Percentiles rank a stretch among this genome's conserved stretches.
These are phyloP conservation scores for Chymomyza caudatula DNA, from an alignment of 2,888 invertebrate species.

Conservation along the genomic window DNA sequence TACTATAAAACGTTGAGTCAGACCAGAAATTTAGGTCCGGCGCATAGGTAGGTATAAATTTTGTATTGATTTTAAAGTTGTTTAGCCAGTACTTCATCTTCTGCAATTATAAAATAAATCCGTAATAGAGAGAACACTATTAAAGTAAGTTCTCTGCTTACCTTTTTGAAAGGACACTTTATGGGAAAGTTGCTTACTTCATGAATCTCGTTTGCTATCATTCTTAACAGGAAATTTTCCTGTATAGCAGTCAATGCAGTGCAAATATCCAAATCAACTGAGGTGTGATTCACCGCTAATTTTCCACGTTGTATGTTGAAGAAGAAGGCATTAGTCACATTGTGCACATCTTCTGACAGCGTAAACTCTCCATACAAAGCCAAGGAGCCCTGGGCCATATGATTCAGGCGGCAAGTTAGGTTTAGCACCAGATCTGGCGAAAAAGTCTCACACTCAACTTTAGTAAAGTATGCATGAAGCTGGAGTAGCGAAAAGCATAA, in stretches of 20 bases:
- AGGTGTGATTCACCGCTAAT: background rate
- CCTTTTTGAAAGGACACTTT: conserved; percentile 36
- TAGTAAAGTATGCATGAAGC: background rate
- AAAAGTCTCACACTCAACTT: conserved; percentile 3
- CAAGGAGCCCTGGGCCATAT: background rate
- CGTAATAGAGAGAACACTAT: background rate
- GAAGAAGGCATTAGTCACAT: background rate
- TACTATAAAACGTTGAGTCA: background rate
- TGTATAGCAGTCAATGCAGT: conserved; percentile 1
- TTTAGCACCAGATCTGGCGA: conserved; percentile 1
- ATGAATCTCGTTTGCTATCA: conserved; percentile 24
- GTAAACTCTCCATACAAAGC: background rate
- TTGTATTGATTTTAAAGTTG: conserved; percentile 7
- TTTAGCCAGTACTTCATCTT: background rate
- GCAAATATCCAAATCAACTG: conserved; percentile 12
- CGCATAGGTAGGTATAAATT: conserved; percentile 28
- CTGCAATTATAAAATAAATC: background rate
- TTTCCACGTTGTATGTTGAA: background rate
- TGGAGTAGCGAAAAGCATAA: background rate
- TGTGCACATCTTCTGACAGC: background rate
- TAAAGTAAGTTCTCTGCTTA: conserved; percentile 3
- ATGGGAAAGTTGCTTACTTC: conserved; percentile 29
- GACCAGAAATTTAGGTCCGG: conserved; percentile 19
- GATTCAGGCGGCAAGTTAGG: background rate
- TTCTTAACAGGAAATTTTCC: conserved; percentile 8